Evolutionary conservation across 2,888 invertebrate genomes (phyloP), one percentile per base, ranked within the genome.

Genomic region (Callimorpha dominula): DNA sequence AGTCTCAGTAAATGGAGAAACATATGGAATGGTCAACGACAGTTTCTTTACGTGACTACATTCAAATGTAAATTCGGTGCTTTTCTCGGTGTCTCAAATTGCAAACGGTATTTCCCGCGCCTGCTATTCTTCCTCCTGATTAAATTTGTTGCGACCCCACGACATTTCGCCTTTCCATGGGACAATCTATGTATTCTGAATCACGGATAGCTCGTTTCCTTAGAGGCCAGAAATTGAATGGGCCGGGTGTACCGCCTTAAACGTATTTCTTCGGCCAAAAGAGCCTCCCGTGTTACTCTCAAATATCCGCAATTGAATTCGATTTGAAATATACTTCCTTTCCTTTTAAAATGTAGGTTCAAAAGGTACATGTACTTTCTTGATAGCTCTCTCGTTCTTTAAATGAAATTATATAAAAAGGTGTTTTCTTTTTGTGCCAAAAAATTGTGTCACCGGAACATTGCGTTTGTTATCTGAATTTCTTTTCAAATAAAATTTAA

Each of bases 51-150:
- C 81, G 77, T 82, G 77, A 31, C 66, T 65, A 71, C 50, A 72
- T 74, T 63, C 67, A 72, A 70, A 81, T 82, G 81, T 46, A 81
- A 82, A 82, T 81, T 76, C 66, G 70, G 14, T 17, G 57, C 65
- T 14, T 9, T 70, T 31, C n/a, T 63, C 73, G 60, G 65, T 69
- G 67, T 69, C 67, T 31, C 17, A 74, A 76, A 79, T 77, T 73
- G 71, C 40, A 71, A 70, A 76, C 43, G 67, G 71, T 73, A 77
- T 84, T 78, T 75, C 78, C 82, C 78, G 60, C 14, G 75, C 67
- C 70, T 75, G 72, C 76, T 77, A 76, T 81, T 74, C 78, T 74
- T 80, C 77, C 72, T 74, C 71, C 75, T 77, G 84, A 84, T 78
- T 78, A 77, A 76, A 79, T 81, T 83, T 77, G 73, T 70, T 68